These are phyloP conservation scores for Adrianichthys oophorus DNA, from an alignment of 2,797 vertebrate genomes.

Conservation along the genomic window DNA sequence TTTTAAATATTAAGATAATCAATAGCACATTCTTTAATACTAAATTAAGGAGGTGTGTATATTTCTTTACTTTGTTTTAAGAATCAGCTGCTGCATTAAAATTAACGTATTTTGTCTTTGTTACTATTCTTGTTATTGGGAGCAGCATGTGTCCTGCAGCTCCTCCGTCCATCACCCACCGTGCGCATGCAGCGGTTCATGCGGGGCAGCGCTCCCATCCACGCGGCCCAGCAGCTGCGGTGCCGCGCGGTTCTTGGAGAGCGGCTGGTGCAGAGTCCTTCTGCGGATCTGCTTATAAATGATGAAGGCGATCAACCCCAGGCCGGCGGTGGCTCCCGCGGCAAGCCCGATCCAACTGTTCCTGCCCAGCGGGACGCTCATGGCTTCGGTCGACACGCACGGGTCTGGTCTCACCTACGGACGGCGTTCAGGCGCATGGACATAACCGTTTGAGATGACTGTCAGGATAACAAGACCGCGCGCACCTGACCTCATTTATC, in stretches of 20 bases:
- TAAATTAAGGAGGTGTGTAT: too few species aligned
- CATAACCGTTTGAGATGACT: neutral
- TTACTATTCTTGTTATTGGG: too few species aligned
- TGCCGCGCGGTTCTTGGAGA: slow-evolving; percentile 8
- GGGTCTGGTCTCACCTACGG: neutral
- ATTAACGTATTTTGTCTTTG: too few species aligned
- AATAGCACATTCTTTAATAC: too few species aligned
- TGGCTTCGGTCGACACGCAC: slow-evolving; percentile 9
- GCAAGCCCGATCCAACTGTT: slow-evolving; percentile 67
- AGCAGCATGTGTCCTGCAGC: too few species aligned
- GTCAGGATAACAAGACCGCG: neutral
- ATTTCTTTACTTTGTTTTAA: too few species aligned
- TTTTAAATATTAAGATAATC: too few species aligned
- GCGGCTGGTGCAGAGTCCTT: slow-evolving; percentile 27
- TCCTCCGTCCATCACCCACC: slow-evolving; percentile 35
- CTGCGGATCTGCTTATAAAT: slow-evolving; percentile 62
- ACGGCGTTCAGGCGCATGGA: neutral
- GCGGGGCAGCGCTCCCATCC: slow-evolving; percentile 22
- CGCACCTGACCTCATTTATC: neutral
- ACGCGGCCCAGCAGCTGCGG: neutral
- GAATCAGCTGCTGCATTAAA: too few species aligned
- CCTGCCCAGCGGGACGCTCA: slow-evolving; percentile 67
- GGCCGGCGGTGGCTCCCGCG: slow-evolving; percentile 69
- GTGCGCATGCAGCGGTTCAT: slow-evolving; percentile 29
- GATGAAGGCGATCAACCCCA: slow-evolving; percentile 68